These are phyloP conservation scores for Tetramorium simillimum DNA, from an alignment of 1,140 invertebrate species.

Conservation along the genomic window DNA sequence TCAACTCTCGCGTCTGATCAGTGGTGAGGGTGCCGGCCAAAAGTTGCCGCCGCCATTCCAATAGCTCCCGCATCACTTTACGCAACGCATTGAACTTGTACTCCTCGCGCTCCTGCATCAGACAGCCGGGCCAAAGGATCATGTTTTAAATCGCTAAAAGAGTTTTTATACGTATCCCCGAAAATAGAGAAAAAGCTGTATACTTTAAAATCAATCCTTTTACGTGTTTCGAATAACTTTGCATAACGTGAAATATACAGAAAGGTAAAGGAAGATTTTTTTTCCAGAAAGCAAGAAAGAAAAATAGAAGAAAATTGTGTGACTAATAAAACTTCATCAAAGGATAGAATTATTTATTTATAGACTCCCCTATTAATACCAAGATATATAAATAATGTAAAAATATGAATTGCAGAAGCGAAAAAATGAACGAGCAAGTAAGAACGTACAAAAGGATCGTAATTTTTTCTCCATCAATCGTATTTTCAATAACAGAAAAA, in stretches of 20 bases:
- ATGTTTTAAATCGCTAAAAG: not conserved
- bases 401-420: not conserved
- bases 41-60: conserved; percentile 93
- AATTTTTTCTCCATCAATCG: not conserved
- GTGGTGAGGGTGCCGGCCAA: conserved; percentile 94
- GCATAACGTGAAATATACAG: not conserved
- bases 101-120: conserved; percentile 90
- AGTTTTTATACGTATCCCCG: not conserved
- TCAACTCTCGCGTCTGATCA: conserved; percentile 94
- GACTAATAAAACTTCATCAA: not conserved
- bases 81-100: conserved; percentile 93
- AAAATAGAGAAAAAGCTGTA: not conserved
- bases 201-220: not conserved
- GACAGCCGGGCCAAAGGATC: not conserved
- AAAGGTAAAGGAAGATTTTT: not conserved
- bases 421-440: not conserved
- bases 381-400: not conserved
- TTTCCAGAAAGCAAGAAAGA: not conserved
- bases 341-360: not conserved
- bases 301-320: not conserved
- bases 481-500: conserved; percentile 39
- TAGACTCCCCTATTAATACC: not conserved
- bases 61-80: conserved; percentile 95
- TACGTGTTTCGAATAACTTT: not conserved
- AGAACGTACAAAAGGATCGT: not conserved